Evolutionary conservation across 2,797 vertebrate species (phyloP).

Genomic region (Sylvia borin): DNA sequence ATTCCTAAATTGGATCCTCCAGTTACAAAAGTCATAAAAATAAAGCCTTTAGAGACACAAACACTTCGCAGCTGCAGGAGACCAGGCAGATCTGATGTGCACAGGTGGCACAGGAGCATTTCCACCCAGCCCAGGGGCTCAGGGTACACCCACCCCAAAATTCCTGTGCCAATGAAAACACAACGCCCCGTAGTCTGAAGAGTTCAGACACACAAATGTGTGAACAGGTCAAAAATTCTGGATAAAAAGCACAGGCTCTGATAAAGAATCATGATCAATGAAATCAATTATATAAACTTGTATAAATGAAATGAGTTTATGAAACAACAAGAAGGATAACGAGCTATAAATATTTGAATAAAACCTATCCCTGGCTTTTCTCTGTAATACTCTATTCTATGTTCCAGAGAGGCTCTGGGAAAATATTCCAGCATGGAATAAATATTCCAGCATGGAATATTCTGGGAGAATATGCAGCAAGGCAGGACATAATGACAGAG

Average conservation of each 20-base stretch:
- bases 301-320: background rate
- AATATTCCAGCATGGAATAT: background rate
- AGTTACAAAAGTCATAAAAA: background rate
- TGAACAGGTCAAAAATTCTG: background rate
- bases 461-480: background rate
- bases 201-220: background rate
- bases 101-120: background rate
- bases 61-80: background rate
- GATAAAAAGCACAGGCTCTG: background rate
- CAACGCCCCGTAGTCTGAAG: background rate
- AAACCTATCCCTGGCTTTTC: background rate
- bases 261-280: background rate
- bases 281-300: background rate
- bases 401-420: background rate
- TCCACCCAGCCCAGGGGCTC: background rate
- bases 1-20: background rate
- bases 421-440: background rate
- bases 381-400: background rate
- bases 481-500: background rate
- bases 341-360: background rate
- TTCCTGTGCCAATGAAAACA: accelerated
- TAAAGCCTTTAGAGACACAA: background rate
- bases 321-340: background rate
- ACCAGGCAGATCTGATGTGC: background rate
- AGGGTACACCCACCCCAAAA: background rate